Conservation (phyloP, 1,140 invertebrate genomes). For the Drosophila teissieri region DNA sequence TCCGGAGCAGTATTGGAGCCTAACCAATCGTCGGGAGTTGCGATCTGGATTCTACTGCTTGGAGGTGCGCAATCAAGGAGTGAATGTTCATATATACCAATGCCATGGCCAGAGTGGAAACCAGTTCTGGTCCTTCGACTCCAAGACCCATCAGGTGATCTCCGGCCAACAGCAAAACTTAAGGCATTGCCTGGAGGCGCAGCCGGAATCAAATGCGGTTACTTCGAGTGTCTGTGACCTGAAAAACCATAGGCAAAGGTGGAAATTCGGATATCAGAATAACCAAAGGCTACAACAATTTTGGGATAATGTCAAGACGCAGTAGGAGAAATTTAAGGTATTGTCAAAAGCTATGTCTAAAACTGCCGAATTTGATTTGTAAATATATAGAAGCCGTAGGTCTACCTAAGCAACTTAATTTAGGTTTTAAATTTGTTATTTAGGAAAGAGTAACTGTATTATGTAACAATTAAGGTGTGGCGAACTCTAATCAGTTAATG, state of each 20-base stretch:
- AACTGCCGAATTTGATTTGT: background rate
- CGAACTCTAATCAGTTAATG: too few species aligned
- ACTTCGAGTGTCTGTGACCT: slow-evolving; percentile 48
- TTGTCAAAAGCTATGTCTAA: too few species aligned
- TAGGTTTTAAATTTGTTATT: background rate
- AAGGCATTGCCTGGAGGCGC: slow-evolving; percentile 57
- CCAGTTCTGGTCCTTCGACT: slow-evolving; percentile 95
- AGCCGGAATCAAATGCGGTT: slow-evolving; percentile 1
- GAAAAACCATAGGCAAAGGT: slow-evolving; percentile 49
- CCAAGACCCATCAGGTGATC: slow-evolving; percentile 82
- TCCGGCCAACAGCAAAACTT: slow-evolving; percentile 26
- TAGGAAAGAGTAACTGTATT: background rate
- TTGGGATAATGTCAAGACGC: slow-evolving; percentile 40
- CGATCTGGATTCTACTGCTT: slow-evolving; percentile 93
- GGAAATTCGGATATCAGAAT: slow-evolving; percentile 74
- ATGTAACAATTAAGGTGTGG: too few species aligned
- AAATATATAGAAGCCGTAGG: background rate
- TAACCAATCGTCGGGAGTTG: slow-evolving; percentile 96
- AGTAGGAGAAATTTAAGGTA: background rate
- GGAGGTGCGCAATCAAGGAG: slow-evolving; percentile 90
- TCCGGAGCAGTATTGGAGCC: slow-evolving; percentile 87
- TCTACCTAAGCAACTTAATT: too few species aligned
- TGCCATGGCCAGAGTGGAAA: slow-evolving; percentile 95
- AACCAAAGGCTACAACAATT: slow-evolving; percentile 42
- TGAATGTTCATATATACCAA: slow-evolving; percentile 88